phyloP scores from a whole-genome alignment of 2,888 invertebrate genomes.

The Hedya salicella region DNA sequence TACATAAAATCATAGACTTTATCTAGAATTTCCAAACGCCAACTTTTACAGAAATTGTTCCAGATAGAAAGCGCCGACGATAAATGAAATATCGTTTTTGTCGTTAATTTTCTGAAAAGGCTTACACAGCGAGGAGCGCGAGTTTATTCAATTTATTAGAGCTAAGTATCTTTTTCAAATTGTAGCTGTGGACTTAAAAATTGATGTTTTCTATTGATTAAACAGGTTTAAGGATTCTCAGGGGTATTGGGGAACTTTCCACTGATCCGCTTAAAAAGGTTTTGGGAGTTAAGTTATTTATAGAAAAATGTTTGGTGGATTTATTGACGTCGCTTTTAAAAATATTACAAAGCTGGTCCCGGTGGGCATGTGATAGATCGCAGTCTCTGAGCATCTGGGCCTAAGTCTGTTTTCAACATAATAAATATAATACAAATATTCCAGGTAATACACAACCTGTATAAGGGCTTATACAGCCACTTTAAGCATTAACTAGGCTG shows the following conservation, averaged over 20 bases:
- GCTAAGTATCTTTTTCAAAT: conserved; percentile 45
- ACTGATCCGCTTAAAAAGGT: conserved; percentile 12
- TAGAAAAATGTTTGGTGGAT: conserved; percentile 12
- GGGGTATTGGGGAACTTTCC: conserved; percentile 5
- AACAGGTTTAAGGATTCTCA: conserved; percentile 45
- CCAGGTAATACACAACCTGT: too few species aligned
- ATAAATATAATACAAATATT: too few species aligned
- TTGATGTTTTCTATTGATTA: conserved; percentile 47
- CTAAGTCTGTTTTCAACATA: neutral
- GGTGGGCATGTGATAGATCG: conserved; percentile 28
- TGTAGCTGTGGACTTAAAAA: conserved; percentile 42
- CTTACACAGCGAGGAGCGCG: conserved; percentile 44
- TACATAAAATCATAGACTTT: conserved; percentile 8
- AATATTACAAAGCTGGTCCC: conserved; percentile 28
- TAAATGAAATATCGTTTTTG: conserved; percentile 38
- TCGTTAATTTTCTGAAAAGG: conserved; percentile 50
- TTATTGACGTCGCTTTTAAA: conserved; percentile 28
- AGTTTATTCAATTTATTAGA: conserved; percentile 49
- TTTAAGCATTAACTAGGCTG: too few species aligned
- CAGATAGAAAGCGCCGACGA: neutral
- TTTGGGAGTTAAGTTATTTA: conserved; percentile 8
- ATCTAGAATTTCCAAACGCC: neutral
- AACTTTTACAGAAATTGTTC: neutral
- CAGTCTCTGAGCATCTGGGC: conserved; percentile 10
- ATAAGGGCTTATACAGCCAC: too few species aligned